Evolutionary conservation across 2,888 invertebrate species (phyloP), one percentile per base, ranked within the genome.

Genomic region (Gari tellinella): DNA sequence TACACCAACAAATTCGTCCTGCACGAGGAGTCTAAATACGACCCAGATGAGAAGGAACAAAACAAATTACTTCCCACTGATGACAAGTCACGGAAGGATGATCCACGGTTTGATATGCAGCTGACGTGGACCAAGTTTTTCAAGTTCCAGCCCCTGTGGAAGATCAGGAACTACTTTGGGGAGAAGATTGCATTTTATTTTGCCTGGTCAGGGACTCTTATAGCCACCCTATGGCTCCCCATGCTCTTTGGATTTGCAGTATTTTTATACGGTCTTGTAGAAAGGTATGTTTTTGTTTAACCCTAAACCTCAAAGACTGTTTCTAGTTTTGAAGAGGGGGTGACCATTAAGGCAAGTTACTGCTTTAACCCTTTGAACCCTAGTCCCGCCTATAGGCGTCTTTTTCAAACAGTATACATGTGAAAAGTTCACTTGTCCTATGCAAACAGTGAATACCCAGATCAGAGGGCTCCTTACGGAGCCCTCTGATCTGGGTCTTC

Each of bases 171-270:
- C 78, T 93, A 93, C 78, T 93, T 93, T 82, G 93, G 93, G 7
- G 92, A 93, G 76, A 92, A 92, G 76, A 92, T 93, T 70, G 92
- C 90, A 0, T 89, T 93, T 40, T 93, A 93, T 76, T 93, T 93
- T 83, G 93, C 93, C 2, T 93, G 93, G 93, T 89, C 91, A 14
- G 93, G 93, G 0, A 89, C 89, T 25, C 84, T 92, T 25, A 86
- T 91, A 3, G 84, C 89, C 1, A 85, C 92, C 4, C 83, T 93
- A 12, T 92, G 92, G 92, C 80, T 92, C 1, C 92, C 93, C 0
- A 90, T 91, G 51, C 12, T 92, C 0, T 88, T 92, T 75, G 93
- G 93, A 8, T 37, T 93, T 10, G 80, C 80, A 38, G 88, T 92
- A 8, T 93, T 93, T 76, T 69, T 90, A 4, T 92, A 91, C 81